Evolutionary conservation across 1,140 invertebrate species (phyloP), one percentile per base, ranked within the genome.

Genomic region (Trichomalopsis sarcophagae): DNA sequence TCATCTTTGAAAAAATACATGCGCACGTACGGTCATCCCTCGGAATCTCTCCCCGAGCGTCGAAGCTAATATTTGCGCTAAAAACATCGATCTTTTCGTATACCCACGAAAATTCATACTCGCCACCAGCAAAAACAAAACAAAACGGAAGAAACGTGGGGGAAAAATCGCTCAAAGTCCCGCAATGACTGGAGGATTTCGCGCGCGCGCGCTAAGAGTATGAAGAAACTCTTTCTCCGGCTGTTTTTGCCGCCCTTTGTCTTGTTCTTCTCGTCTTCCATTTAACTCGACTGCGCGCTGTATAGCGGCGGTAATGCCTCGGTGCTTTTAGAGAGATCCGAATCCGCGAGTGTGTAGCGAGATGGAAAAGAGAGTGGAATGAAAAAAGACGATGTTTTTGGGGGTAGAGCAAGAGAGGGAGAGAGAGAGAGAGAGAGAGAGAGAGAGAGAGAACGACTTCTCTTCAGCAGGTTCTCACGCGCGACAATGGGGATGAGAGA

Each of bases 241-340:
- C 30, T 17, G 33, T 44, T 33, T 44, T 75, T 75, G 11, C 36
- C 13, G 73, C 73, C 10, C 73, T 36, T n/a, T 33, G 17, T 75
- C 73, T 75, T 75, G 30, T 30, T 77, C 44, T 77, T 30, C 44
- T 47, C n/a, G 30, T 33, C 36, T 36, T 77, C 75, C 75, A 77
- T 77, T 77, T 77, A 77, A 50, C 75, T 21, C 47, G n/a, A 44
- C 13, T 36, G 33, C 5, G 33, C 5, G 75, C 40, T 23, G 10
- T 44, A 74, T 21, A 30, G 33, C n/a, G 40, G 73, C 23, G 23
- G 44, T 55, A 77, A 77, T 77, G 75, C 47, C 44, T 50, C 27
- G 27, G 27, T 33, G 73, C 73, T 75, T 50, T 77, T 77, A 50
- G 9, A 50, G 9, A 77, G 75, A 50, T 77, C 23, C 75, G 75